These are phyloP conservation scores for Synergus laeviventris DNA, from an alignment of 2,888 invertebrate genomes.

Conservation along the genomic window DNA sequence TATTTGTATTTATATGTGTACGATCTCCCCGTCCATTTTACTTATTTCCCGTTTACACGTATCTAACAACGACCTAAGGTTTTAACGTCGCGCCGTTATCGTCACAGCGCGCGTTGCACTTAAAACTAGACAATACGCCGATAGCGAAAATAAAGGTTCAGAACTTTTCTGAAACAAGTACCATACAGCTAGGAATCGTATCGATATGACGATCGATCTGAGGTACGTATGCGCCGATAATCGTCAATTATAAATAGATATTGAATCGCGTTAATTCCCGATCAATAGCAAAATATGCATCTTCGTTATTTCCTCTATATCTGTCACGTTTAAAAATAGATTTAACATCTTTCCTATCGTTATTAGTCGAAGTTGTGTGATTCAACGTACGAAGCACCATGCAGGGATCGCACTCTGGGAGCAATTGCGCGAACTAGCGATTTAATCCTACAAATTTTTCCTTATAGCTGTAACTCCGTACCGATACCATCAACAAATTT, in stretches of 20 bases:
- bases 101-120: conserved; percentile 50
- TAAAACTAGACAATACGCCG: conserved; percentile 61
- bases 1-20: conserved; percentile 51
- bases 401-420: conserved; percentile 39
- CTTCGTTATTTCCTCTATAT: conserved; percentile 58
- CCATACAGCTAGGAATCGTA: conserved; percentile 72
- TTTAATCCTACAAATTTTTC: conserved; percentile 36
- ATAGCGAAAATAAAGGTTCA: conserved; percentile 69
- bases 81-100: conserved; percentile 47
- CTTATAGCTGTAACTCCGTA: background rate
- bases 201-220: conserved; percentile 73
- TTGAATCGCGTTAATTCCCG: conserved; percentile 54
- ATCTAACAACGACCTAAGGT: conserved; percentile 55
- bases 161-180: conserved; percentile 61
- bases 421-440: conserved; percentile 37
- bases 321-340: conserved; percentile 74
- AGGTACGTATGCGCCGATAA: conserved; percentile 74
- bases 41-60: conserved; percentile 57
- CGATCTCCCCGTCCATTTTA: conserved; percentile 52
- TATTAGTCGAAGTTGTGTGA: conserved; percentile 67
- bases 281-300: conserved; percentile 73
- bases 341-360: conserved; percentile 73
- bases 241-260: conserved; percentile 51
- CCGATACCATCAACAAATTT: conserved; percentile 21
- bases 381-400: conserved; percentile 55